Base-by-base conservation (phyloP, 2,888 invertebrate species). In the Tipula confusa region DNA sequence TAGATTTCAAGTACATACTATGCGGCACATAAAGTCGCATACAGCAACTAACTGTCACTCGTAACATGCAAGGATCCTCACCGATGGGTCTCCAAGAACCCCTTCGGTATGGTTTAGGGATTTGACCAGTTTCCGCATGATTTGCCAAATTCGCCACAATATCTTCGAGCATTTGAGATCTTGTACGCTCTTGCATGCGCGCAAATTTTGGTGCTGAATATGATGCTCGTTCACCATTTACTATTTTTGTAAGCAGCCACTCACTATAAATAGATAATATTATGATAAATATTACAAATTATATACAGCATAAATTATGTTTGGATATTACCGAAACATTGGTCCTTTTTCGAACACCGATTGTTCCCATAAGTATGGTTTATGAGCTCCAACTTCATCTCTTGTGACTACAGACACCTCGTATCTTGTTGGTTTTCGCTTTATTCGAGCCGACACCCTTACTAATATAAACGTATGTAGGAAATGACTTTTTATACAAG, bases 151-250 rank as follows among this genome's bases (percentile, higher is more conserved):
- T 97, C 85, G 97, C 97, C 7, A 97, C 97, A 84, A 97, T 95
- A 87, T 97, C 97, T 89, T 97, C 97, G 38, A 97, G 91, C 97
- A 97, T 97, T 89, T 97, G 97, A 85, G 95, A 96, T 38, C 97
- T 92, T 0, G 97, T 97, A 84, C 97, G 91, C 87, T 97, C 97
- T 89, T 97, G 96, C 97, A 97, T 97, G 86, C 97, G 91, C 0
- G 97, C 97, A 88, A 97, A 97, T 89, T 97, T 97, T 0, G 97
- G 97, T 0, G 97, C 97, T 0, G 97, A 97, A 88, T 97, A 97
- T 84, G 96, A 96, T 31, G 97, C 97, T 85, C 97, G 91, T 89
- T 97, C 97, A 0, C 97, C 97, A 87, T 97, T 97, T 2, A 97
- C 97, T 85, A 97, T 96, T 90, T 97, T 97, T 11, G 97, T 97